Evolutionary conservation across 1,140 invertebrate species (phyloP).

Genomic region (Phenacoccus solenopsis): DNA sequence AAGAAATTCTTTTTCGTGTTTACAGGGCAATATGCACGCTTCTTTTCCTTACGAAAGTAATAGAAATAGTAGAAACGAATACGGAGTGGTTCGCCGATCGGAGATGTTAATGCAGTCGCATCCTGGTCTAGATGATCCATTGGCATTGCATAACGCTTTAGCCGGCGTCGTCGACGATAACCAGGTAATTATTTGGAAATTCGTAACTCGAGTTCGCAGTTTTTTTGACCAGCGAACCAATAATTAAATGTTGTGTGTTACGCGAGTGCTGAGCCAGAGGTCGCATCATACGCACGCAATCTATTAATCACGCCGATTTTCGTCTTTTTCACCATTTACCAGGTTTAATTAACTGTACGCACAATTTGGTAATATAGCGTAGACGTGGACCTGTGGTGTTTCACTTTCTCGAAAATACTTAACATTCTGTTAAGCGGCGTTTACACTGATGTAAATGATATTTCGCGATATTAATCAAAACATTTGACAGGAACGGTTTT

Average conservation of each 20-base stretch:
- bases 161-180: slow-evolving; percentile 52
- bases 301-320: background rate
- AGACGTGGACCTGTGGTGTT: background rate
- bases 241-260: background rate
- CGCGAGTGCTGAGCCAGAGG: no score
- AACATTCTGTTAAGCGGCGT: background rate
- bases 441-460: background rate
- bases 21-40: slow-evolving; percentile 44
- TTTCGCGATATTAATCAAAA: background rate
- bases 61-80: slow-evolving; percentile 35
- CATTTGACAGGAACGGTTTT: background rate
- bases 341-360: background rate
- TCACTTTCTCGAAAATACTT: background rate
- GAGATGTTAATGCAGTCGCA: slow-evolving; percentile 40
- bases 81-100: slow-evolving; percentile 39
- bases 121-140: slow-evolving; percentile 36
- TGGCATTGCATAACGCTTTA: slow-evolving; percentile 38
- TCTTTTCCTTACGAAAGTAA: slow-evolving; percentile 41
- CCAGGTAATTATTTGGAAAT: no score
- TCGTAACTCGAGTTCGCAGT: no score
- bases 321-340: no score
- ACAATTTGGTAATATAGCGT: background rate
- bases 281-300: background rate
- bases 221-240: no score
- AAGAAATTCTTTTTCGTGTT: slow-evolving; percentile 25